These are phyloP conservation scores for Pelecanoides urinatrix DNA, from an alignment of 2,113 vertebrate genomes.

Conservation along the genomic window DNA sequence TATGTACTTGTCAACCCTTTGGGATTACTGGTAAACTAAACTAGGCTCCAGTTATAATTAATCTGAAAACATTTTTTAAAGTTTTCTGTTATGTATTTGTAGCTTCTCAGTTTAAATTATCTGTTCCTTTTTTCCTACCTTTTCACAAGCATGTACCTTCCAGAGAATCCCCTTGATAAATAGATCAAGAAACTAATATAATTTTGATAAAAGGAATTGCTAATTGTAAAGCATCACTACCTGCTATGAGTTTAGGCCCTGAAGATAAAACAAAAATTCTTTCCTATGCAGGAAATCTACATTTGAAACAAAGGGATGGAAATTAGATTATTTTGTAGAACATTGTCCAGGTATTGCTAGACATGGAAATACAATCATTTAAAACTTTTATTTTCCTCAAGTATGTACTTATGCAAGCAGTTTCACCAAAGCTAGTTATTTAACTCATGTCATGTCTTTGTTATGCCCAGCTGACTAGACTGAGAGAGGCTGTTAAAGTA, in stretches of 20 bases:
- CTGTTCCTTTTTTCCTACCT: background rate
- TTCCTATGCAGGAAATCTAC: background rate
- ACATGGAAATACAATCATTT: background rate
- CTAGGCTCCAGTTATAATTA: background rate
- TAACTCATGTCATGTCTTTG: background rate
- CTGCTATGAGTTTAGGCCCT: background rate
- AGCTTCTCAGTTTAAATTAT: background rate
- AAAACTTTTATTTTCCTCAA: background rate
- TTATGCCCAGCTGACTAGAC: background rate
- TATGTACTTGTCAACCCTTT: background rate
- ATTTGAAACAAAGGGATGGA: background rate
- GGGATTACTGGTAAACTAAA: background rate
- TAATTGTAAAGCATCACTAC: background rate
- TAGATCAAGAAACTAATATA: background rate
- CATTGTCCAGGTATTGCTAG: background rate
- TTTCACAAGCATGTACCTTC: background rate
- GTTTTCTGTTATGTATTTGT: background rate
- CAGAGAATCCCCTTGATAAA: background rate
- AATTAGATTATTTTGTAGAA: background rate
- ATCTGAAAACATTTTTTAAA: background rate
- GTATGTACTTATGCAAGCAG: background rate
- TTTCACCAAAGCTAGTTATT: background rate
- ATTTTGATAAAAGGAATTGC: background rate
- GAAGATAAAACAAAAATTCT: background rate
- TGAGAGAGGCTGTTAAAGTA: background rate